Evolutionary conservation across 1,140 invertebrate genomes (phyloP).

Genomic region (Caenorhabditis briggsae): DNA sequence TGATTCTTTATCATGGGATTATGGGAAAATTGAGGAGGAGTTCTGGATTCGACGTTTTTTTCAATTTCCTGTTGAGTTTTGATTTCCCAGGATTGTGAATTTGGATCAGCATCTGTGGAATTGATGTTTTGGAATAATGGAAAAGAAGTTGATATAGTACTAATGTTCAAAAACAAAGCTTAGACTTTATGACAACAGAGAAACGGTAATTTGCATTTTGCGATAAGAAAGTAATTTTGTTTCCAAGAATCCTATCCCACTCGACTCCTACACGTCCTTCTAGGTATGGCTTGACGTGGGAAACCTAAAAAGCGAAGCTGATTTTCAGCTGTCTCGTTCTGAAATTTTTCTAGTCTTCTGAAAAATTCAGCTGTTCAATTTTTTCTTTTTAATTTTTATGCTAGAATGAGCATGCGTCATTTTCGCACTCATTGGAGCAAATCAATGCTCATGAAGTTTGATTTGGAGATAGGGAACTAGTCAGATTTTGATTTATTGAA

Average conservation of each 20-base stretch:
- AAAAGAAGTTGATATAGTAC: too few relatives aligned
- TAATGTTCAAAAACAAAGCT: too few relatives aligned
- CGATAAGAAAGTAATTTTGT: too few relatives aligned
- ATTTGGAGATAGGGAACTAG: not conserved
- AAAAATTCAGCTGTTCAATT: conserved; percentile 26
- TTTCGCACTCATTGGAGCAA: not conserved
- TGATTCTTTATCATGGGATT: not conserved
- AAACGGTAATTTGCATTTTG: too few relatives aligned
- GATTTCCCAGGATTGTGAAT: not conserved
- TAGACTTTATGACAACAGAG: too few relatives aligned
- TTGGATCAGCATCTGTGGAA: not conserved
- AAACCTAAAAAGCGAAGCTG: too few relatives aligned
- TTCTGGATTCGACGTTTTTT: not conserved
- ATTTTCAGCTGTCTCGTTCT: conserved; percentile 14
- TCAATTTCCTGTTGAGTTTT: not conserved
- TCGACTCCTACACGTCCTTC: too few relatives aligned
- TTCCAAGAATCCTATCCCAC: too few relatives aligned
- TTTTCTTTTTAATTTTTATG: not conserved
- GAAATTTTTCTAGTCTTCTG: conserved; percentile 17
- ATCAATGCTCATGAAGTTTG: not conserved
- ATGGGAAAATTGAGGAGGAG: not conserved
- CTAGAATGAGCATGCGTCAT: conserved; percentile 18
- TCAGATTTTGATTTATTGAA: not conserved
- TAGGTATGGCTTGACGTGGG: too few relatives aligned
- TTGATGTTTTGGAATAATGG: too few relatives aligned